Conservation (phyloP, 2,113 vertebrate species). For the Cynocephalus volans region DNA sequence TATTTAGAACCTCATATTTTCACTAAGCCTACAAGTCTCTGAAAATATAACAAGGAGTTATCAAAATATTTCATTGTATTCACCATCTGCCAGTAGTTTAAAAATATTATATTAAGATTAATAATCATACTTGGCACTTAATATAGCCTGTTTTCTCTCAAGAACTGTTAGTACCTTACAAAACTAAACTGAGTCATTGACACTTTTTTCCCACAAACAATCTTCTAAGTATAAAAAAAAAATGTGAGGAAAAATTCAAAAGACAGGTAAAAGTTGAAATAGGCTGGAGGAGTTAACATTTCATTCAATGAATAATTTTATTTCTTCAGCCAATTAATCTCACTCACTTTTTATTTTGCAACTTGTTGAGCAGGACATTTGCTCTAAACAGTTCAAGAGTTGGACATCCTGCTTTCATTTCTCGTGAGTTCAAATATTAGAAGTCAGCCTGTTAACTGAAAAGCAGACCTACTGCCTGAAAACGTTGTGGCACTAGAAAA, state of each 20-base stretch:
- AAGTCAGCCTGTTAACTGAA: not conserved
- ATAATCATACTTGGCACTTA: constrained; percentile 80
- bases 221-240: constrained; percentile 16
- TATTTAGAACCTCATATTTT: constrained; percentile 78
- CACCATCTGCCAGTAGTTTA: constrained; percentile 81
- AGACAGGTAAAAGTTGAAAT: not conserved
- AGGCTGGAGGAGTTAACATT: not conserved
- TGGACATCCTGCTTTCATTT: not conserved
- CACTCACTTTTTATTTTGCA: not conserved
- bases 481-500: not conserved
- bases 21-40: constrained; percentile 68
- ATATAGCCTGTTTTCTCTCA: constrained; percentile 71
- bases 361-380: not conserved
- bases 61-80: constrained; percentile 84
- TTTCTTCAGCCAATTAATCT: not conserved
- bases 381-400: not conserved
- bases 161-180: constrained; percentile 72
- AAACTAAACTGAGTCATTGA: constrained; percentile 73
- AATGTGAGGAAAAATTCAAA: not conserved
- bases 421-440: constrained; percentile 1
- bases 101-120: constrained; percentile 83
- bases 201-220: constrained; percentile 46
- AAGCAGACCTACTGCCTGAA: not conserved
- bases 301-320: not conserved
- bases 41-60: constrained; percentile 77